Percentiles rank a stretch among this genome's conserved stretches.
Conservation (phyloP, 2,113 vertebrate species). For the Bubo bubo region DNA sequence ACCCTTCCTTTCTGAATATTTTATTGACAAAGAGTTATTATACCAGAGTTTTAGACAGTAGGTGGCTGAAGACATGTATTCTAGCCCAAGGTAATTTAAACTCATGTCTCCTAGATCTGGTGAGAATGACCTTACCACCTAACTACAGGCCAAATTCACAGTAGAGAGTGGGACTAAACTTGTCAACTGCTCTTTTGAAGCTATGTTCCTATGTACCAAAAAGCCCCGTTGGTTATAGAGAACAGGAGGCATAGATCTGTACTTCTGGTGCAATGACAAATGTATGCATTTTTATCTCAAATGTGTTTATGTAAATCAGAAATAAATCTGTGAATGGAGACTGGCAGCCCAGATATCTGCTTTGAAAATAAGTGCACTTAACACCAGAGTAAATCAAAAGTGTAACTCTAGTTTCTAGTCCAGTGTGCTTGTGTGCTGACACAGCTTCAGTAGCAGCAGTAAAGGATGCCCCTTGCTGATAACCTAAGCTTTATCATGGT, state of each 20-base stretch:
- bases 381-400: not conserved
- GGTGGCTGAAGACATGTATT: not conserved
- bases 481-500: not conserved
- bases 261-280: not conserved
- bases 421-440: accelerated
- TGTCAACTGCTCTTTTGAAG: not conserved
- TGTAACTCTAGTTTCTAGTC: not conserved
- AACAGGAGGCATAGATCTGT: not conserved
- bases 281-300: not conserved
- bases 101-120: not conserved
- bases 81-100: not conserved
- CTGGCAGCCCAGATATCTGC: not conserved
- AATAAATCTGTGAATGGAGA: not conserved
- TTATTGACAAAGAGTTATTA: not conserved
- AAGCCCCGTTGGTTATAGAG: not conserved
- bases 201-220: not conserved
- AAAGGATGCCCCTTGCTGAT: not conserved
- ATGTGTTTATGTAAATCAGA: not conserved
- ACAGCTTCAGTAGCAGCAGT: not conserved
- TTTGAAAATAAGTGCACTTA: not conserved
- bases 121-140: not conserved
- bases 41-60: not conserved
- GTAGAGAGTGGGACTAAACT: not conserved
- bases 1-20: not conserved
- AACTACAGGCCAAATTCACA: not conserved